Evolutionary conservation across 2,888 invertebrate species (phyloP).

Genomic region (Lacanobia oleracea): DNA sequence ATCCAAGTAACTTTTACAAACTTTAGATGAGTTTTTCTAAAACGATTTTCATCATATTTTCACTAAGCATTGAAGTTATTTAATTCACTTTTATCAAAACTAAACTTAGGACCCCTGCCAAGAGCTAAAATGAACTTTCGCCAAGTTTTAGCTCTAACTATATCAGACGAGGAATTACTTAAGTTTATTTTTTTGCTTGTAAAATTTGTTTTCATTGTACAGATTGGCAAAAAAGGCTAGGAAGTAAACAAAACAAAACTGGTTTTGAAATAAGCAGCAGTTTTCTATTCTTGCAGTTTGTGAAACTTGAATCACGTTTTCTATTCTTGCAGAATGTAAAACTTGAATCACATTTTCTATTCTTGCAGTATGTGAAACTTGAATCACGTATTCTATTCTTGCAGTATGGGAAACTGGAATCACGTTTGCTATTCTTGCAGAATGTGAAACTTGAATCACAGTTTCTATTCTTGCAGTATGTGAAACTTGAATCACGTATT

Average conservation of each 20-base stretch:
- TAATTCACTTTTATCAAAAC: constrained; percentile 28
- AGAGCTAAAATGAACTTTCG: constrained; percentile 21
- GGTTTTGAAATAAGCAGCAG: not conserved
- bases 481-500: no score
- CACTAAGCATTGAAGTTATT: constrained; percentile 24
- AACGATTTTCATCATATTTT: constrained; percentile 28
- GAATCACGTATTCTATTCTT: no score
- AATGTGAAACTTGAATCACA: no score
- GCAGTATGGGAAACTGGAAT: no score
- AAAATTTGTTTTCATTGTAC: constrained; percentile 16
- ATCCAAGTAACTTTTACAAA: not conserved
- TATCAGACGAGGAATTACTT: constrained; percentile 2
- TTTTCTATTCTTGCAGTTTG: no score
- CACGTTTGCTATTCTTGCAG: no score
- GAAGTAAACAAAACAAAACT: not conserved
- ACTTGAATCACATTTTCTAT: no score
- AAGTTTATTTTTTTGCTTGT: constrained; percentile 14
- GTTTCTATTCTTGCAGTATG: no score
- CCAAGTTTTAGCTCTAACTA: constrained; percentile 31
- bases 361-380: no score
- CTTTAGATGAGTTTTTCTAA: constrained; percentile 15
- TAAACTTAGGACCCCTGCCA: constrained; percentile 40
- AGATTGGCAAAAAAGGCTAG: constrained; percentile 14
- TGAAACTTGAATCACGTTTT: no score
- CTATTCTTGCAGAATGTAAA: no score